Conservation (phyloP, 2,797 vertebrate genomes). For the Podargus strigoides region DNA sequence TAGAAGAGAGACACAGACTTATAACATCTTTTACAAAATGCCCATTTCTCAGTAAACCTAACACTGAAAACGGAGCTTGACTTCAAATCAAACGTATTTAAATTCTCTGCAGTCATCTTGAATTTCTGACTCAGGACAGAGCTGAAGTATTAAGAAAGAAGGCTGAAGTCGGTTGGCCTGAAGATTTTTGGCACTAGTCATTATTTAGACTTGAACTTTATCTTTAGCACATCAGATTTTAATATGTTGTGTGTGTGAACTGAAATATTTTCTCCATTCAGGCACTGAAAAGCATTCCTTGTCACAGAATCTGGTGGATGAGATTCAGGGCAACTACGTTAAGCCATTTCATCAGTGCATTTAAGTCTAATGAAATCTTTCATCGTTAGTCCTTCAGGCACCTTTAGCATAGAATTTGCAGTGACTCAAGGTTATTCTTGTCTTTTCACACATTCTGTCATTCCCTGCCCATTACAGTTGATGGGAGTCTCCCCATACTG, state of each 20-base stretch:
- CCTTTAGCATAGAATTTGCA: conserved; percentile 37
- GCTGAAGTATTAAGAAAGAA: background rate
- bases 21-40: conserved; percentile 5
- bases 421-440: conserved; percentile 24
- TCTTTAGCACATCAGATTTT: conserved; percentile 27
- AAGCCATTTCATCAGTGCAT: conserved; percentile 41
- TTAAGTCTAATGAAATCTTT: conserved; percentile 63
- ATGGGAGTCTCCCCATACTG: background rate
- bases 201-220: conserved; percentile 46
- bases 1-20: background rate
- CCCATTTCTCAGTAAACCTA: background rate
- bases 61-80: no score
- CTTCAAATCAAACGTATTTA: conserved; percentile 3
- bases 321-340: conserved; percentile 36
- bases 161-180: background rate
- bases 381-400: background rate
- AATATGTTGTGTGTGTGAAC: background rate
- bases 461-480: background rate
- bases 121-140: conserved; percentile 29
- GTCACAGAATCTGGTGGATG: conserved; percentile 26
- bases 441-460: conserved; percentile 46
- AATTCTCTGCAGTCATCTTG: conserved; percentile 41
- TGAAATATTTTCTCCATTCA: background rate
- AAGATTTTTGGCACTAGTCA: conserved; percentile 20
- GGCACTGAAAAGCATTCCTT: background rate